Evolutionary conservation across 2,888 invertebrate species (phyloP).

Genomic region (Tenthredo amoena): DNA sequence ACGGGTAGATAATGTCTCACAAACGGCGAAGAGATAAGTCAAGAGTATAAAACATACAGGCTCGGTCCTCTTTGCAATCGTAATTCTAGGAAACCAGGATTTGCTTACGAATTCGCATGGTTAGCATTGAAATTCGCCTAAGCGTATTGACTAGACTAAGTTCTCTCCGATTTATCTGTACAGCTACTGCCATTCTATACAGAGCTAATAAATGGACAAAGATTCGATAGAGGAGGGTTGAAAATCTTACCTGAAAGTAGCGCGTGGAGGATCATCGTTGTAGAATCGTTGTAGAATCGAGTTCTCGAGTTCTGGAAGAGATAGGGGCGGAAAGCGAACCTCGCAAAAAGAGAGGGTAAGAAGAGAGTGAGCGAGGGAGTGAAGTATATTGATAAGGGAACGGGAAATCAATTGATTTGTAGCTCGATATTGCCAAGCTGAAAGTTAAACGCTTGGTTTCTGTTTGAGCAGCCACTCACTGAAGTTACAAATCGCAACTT

Average conservation of each 20-base stretch:
- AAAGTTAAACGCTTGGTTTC: constrained; percentile 25
- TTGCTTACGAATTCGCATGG: constrained; percentile 7
- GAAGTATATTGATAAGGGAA: background rate
- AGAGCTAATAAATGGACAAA: background rate
- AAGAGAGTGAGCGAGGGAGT: background rate
- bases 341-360: background rate
- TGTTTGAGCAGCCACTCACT: constrained; percentile 11
- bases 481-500: background rate
- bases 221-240: constrained; percentile 18
- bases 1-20: background rate
- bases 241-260: background rate
- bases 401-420: constrained; percentile 27
- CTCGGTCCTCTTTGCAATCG: background rate
- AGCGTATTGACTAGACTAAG: background rate
- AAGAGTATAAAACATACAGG: background rate
- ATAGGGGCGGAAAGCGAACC: background rate
- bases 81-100: background rate
- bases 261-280: background rate
- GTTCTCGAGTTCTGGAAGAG: background rate
- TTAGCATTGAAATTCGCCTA: background rate
- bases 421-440: constrained; percentile 26
- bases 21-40: background rate
- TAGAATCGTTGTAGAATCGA: constrained; percentile 1
- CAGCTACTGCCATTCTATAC: background rate
- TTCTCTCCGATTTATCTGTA: background rate